Evolutionary conservation across 2,888 invertebrate genomes (phyloP), one percentile per base, ranked within the genome.

Genomic region (Hyposoter dolosus): DNA sequence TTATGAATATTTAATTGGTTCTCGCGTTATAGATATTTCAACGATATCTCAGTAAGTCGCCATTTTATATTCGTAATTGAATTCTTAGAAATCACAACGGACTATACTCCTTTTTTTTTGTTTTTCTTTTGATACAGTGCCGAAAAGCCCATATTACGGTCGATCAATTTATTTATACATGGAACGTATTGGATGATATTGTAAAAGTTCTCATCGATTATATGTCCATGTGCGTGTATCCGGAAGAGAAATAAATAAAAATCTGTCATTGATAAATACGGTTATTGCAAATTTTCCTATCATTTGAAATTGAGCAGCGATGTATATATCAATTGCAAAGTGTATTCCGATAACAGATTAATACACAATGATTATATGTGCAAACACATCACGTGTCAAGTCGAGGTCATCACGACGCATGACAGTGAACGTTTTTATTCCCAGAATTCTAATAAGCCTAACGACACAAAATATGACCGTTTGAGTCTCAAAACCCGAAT

Each of bases 261-360:
- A 15, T 50, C 4, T 12, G 12, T 2, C 35, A 35, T 19, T 19
- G 0, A n/a, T 19, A 5, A 72, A 53, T 35, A 9, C 53, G 9
- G n/a, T 53, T 35, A 47, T 12, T n/a, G 5, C 12, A 28, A 40
- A 17, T 28, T 35, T 32, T 53, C 17, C 47, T 53, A 72, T 72
- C 53, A 53, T 35, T n/a, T 12, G 17, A 19, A 35, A 72, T 72
- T 47, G 15, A 35, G 19, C 35, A 32, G n/a, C 53, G 28, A 72
- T 35, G 9, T 50, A 19, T 15, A 15, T 5, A 12, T 28, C 12
- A 45, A 72, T 72, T 17, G n/a, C 72, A 15, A 72, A 72, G 53
- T 35, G 28, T 72, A 72, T 72, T 69, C n/a, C 47, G 47, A 47
- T 69, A 69, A 69, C 47, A 45, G 43, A 60, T 60, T 45, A 47